Evolutionary conservation across 2,797 vertebrate species (phyloP), one percentile per base, ranked within the genome.

Genomic region (Labroides dimidiatus): DNA sequence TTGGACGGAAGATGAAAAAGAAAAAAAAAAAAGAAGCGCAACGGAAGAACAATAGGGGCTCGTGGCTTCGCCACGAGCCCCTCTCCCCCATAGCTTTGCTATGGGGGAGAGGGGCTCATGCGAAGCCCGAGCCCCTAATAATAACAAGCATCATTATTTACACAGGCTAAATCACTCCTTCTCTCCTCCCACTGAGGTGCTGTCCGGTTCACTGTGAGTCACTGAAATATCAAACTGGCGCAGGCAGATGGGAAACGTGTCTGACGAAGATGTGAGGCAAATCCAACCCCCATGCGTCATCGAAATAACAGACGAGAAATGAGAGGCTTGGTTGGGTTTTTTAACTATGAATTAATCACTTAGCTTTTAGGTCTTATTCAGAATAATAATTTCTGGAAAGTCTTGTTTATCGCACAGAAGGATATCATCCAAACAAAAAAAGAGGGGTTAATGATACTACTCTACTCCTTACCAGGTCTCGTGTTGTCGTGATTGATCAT

Each of bases 161-260:
- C 61, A 42, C 15, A 19, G 58, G 30, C 45, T 21, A 21, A 50
- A 62, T 64, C 52, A 5, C 39, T 55, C 41, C 56, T 20, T 59
- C 71, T 33, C 27, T 63, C 68, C 71, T 68, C 72, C 77, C 56
- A 80, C 77, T 56, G 10, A 59, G 45, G 72, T 59, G 66, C 45
- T 36, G 62, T 71, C 68, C 41, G 17, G 56, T 62, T 81, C 65
- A 27, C 14, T 0, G 56, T 82, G 84, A 86, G 30, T 86, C 86
- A 86, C 55, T 51, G 1, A 55, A 70, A 82, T 59, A 74, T 63
- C 69, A 61, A 69, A 78, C 20, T 53, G 44, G 72, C 14, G 59
- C 48, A 71, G 44, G 33, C 21, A 1, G 48, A 4, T 69, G 51
- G 65, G 39, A 52, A 66, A 66, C 58, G 36, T 27, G 68, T 71